These are phyloP conservation scores for Trachelus tabidus DNA, from an alignment of 2,888 invertebrate species.

Conservation along the genomic window DNA sequence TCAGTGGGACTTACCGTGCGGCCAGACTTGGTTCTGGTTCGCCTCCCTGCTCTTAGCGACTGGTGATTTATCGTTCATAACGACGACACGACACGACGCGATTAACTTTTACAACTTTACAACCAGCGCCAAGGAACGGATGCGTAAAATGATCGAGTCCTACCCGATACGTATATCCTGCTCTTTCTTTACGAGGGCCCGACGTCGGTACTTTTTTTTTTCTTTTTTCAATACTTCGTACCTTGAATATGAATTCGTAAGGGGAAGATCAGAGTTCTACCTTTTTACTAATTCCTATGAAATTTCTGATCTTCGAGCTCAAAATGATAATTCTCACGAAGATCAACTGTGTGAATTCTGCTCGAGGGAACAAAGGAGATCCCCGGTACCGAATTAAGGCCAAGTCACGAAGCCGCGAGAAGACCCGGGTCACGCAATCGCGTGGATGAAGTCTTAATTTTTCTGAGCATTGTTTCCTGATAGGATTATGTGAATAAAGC, in stretches of 20 bases:
- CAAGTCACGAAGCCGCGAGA: background rate
- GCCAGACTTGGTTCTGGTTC: background rate
- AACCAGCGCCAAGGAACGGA: constrained; percentile 1
- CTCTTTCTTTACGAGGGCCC: background rate
- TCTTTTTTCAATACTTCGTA: background rate
- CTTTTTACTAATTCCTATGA: background rate
- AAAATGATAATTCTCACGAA: background rate
- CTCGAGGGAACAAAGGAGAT: background rate
- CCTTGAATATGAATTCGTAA: background rate
- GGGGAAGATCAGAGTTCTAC: background rate
- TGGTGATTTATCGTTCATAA: constrained; percentile 33
- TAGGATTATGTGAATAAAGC: background rate
- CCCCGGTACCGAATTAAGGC: background rate
- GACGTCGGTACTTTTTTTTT: background rate
- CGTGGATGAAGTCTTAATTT: background rate
- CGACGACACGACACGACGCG: constrained; percentile 21
- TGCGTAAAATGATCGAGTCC: constrained; percentile 12
- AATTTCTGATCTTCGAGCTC: background rate
- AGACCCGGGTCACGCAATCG: background rate
- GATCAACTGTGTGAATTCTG: background rate
- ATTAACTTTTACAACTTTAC: constrained; percentile 30
- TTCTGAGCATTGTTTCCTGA: background rate
- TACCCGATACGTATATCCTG: constrained; percentile 5
- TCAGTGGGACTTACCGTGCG: background rate
- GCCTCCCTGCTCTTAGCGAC: constrained; percentile 3